Conservation (phyloP, 2,797 vertebrate genomes). For the Cossypha heuglini region DNA sequence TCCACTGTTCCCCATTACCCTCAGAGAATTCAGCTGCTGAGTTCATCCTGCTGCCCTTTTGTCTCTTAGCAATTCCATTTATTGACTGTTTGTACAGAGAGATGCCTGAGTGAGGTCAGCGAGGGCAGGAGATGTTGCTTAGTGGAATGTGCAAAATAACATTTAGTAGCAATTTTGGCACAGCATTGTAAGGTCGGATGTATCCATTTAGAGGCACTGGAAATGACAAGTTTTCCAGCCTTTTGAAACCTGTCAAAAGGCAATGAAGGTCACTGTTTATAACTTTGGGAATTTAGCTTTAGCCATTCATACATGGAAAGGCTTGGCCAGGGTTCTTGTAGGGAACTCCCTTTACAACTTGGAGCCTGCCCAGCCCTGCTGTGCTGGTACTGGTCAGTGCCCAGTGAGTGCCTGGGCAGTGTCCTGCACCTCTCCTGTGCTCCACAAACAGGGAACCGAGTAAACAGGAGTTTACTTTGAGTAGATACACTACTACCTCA, state of each 20-base stretch:
- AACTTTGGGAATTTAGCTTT: neutral
- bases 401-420: neutral
- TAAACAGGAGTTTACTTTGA: neutral
- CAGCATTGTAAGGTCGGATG: neutral
- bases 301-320: neutral
- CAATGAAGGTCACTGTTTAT: neutral
- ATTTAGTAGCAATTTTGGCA: neutral
- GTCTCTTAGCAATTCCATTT: neutral
- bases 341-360: accelerated
- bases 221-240: neutral
- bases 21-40: neutral
- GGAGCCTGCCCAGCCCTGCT: neutral
- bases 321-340: neutral
- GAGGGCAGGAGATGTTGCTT: neutral
- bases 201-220: neutral
- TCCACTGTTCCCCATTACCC: accelerated
- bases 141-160: neutral
- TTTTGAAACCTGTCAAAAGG: neutral
- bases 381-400: neutral
- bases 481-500: neutral
- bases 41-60: neutral
- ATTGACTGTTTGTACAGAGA: neutral
- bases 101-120: neutral
- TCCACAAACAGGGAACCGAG: neutral
- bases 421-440: neutral